A percentile compares a stretch with the other conserved stretches of the same genome.
phyloP scores from a whole-genome alignment of 1,140 invertebrate species.

The Drosophila hydei region DNA sequence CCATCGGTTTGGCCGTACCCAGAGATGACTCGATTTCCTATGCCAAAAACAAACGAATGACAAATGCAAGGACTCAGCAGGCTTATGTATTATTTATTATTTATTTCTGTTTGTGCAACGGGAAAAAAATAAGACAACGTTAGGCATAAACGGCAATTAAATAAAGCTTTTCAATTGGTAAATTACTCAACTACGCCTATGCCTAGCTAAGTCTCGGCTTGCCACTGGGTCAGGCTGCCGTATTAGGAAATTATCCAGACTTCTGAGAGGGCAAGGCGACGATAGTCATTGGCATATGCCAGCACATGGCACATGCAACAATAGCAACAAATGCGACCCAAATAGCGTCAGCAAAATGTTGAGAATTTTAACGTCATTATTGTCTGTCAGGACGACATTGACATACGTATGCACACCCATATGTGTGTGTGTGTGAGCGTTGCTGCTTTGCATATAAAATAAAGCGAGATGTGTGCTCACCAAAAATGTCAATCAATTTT shows the following conservation, averaged over 20 bases:
- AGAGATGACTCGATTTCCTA: background rate
- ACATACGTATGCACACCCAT: conserved; percentile 52
- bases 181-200: no score
- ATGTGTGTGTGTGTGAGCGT: conserved; percentile 30
- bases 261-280: background rate
- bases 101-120: no score
- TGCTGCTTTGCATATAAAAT: conserved; percentile 79
- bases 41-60: background rate
- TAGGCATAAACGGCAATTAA: no score
- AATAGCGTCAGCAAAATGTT: conserved; percentile 61
- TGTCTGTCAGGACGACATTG: conserved; percentile 80
- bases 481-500: conserved; percentile 82
- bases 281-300: background rate
- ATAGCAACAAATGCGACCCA: conserved; percentile 17
- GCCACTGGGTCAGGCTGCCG: no score
- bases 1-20: conserved; percentile 68
- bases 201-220: no score
- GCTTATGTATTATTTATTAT: no score
- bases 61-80: no score
- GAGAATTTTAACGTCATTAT: conserved; percentile 82
- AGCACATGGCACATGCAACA: conserved; percentile 5
- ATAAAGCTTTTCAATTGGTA: no score
- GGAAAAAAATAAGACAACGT: no score
- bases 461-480: conserved; percentile 77
- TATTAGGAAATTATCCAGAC: no score